Evolutionary conservation across 2,888 invertebrate genomes (phyloP), one percentile per base, ranked within the genome.

Genomic region (Diarsia brunnea): DNA sequence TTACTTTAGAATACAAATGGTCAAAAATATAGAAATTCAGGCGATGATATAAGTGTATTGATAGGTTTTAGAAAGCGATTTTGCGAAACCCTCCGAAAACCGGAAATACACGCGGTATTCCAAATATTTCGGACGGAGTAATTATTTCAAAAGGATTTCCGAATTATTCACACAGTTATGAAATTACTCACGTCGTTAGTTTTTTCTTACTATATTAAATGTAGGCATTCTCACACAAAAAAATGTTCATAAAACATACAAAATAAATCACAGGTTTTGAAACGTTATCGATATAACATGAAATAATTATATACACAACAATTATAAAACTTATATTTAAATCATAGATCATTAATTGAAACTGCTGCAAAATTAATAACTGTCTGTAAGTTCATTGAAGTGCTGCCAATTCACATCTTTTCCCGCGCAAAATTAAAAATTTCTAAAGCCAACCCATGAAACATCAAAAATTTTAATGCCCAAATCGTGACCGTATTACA

Each of bases 1-100:
- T 90, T 90, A 86, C 90, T 82, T 85, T 49, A 69, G 95, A 90
- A 95, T 95, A 94, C 94, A 94, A 95, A 95, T 93, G 88, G 87
- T 88, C 73, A 84, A 84, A 90, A 89, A 89, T 90, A 89, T 89
- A 88, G 89, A 86, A 90, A 90, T 89, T 88, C 86, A 85, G 78
- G 71, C 83, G 88, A 88, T 89, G 89, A 89, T 85, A 89, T 90
- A 91, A 90, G 88, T 84, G 84, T 82, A 89, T 88, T 84, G 87
- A 86, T 90, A 71, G 89, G 88, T 79, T 90, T 90, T 92, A 92
- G 92, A 92, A 92, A 92, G 92, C 81, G 82, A 88, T 87, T 90
- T 91, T 90, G 87, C 87, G 89, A 90, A 89, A 90, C 85, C 86
- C 78, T 85, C 83, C 45, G 67, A 81, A 31, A 86, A 89, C 89